Base-by-base conservation (phyloP, 2,888 invertebrate genomes). In the Laspeyria flexula region DNA sequence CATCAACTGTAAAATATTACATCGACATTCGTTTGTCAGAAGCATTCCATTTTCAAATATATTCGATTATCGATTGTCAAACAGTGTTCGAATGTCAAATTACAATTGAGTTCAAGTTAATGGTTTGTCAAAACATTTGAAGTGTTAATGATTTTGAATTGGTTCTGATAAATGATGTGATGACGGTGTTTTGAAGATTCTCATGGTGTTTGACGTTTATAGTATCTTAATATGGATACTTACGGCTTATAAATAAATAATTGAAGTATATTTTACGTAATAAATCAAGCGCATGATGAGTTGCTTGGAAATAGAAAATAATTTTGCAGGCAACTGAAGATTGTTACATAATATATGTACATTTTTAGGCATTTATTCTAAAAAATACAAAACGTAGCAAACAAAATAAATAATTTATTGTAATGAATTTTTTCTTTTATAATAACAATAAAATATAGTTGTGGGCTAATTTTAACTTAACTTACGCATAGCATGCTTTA, bases 51-150 rank as follows among this genome's bases (percentile, higher is more conserved):
- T 75, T 81, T 82, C 72, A 67, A 45, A 41, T 33, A 38, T 15
- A 77, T 78, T 79, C 79, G 45, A 46, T 42, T 52, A 46, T 71
- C 58, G 77, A 74, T 74, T 86, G 81, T 85, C 86, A 81, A 79
- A 47, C 15, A 74, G 31, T 39, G 43, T 64, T 64, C 60, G 15
- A 55, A 66, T 70, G 73, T 72, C 73, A 72, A 77, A 71, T 69
- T 53, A 73, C 54, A 53, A 59, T 67, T 54, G 65, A 60, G 47
- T 53, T 51, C 71, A 69, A 76, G 72, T 75, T 86, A 90, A 90
- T 90, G 89, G 88, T 81, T 81, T 91, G 89, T 90, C 91, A 89
- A 89, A 91, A 90, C 86, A 90, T 86, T 88, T 87, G 83, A 82
- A 81, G 77, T 71, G 71, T 78, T 86, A 89, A 90, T 87, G 86